Base-by-base conservation (phyloP, 23 tunicate genomes). In the Ascidia mentula region DNA sequence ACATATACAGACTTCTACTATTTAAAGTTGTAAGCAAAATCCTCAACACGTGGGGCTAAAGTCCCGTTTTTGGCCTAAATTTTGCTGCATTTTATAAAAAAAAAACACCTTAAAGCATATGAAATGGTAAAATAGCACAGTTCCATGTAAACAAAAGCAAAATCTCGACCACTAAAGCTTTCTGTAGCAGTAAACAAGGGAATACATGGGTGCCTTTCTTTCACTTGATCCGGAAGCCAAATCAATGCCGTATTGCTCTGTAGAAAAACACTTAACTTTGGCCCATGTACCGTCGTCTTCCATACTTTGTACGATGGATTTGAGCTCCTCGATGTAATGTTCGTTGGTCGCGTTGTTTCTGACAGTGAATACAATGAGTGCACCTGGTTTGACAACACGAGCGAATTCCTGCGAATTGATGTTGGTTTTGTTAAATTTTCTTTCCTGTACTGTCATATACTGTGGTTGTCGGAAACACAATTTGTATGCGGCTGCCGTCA, bases 141-240 rank as follows among this genome's bases (percentile, higher is more conserved):
- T n/a, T n/a, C n/a, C n/a, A n/a, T n/a, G n/a, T n/a, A n/a, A n/a
- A n/a, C n/a, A n/a, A n/a, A n/a, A n/a, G n/a, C n/a, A n/a, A n/a
- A n/a, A n/a, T n/a, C n/a, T n/a, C n/a, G n/a, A n/a, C n/a, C 65
- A 53, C 65, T 75, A 75, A 22, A 34, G 38, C 71, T 40, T 75
- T 3, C 38, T 22, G 53, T 37, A 75, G 59, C 40, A 37, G 28
- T 37, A 75, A 31, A 75, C 79, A 18, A 75, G 24, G 28, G 79
- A 75, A 40, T 75, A 75, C 79, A 75, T 75, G 1, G 79, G 79
- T 6, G 46, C 18, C 38, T 71, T 36, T 71, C 31, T 71, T 35
- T 75, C 40, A 2, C 24, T 18, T 2, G 38, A 28, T 20, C 53
- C 40, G 1, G 79, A 38, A 6, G 53, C 79, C 40, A 36, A 36